phyloP scores from a whole-genome alignment of 2,888 invertebrate species.

The Scaptomyza parva region DNA sequence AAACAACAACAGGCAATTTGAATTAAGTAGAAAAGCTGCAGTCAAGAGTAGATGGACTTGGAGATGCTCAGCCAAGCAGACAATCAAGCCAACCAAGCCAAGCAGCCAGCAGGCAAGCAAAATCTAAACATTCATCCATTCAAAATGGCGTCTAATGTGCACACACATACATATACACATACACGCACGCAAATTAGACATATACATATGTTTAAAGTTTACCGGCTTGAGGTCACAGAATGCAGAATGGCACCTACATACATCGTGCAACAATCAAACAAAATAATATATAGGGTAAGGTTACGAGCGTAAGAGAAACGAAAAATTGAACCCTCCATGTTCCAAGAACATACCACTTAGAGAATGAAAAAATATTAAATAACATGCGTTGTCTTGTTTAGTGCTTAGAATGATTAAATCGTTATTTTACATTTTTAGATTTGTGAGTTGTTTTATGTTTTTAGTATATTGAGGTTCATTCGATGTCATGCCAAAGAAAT shows the following conservation, averaged over 20 bases:
- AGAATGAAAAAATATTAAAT: not conserved
- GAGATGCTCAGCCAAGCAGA: constrained; percentile 30
- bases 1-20: constrained; percentile 34
- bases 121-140: constrained; percentile 9
- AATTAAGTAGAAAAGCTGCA: constrained; percentile 35
- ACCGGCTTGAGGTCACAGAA: constrained; percentile 10
- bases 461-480: no score
- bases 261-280: no score
- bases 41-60: constrained; percentile 19
- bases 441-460: no score
- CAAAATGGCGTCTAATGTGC: constrained; percentile 5
- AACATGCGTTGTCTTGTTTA: not conserved
- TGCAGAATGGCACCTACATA: not conserved
- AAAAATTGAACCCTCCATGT: not conserved
- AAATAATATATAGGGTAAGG: constrained; percentile 4
- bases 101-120: constrained; percentile 2
- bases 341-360: constrained; percentile 1
- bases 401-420: not conserved
- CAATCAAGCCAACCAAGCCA: constrained; percentile 13
- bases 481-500: not conserved
- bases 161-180: not conserved
- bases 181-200: no score
- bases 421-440: not conserved
- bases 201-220: not conserved
- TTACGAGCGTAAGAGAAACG: not conserved